Base-by-base conservation (phyloP, 2,888 invertebrate species). In the Dicycla oo region DNA sequence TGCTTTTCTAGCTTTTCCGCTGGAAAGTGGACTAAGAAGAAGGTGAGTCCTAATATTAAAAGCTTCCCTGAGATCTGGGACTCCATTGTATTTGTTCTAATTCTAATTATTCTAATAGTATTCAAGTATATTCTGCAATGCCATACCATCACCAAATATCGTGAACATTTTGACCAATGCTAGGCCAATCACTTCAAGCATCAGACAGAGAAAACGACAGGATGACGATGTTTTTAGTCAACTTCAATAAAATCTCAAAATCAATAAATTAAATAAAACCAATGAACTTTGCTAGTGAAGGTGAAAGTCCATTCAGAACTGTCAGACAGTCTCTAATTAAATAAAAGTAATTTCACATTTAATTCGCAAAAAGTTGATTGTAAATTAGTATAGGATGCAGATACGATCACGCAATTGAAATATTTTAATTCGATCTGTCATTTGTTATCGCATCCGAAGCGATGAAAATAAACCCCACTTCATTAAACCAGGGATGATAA, bases 401-500 rank as follows among this genome's bases (percentile, higher is more conserved):
- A 91, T 91, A 89, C 71, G 80, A 90, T 90, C 89, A 76, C 62
- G 79, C 75, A 78, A 79, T 83, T 85, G 82, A 86, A 84, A 87
- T 86, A 88, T 88, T 90, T 90, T 89, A 90, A 90, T 90, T 90
- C 83, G 76, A 85, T 71, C 86, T 88, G 89, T 89, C 88, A 83
- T 81, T 86, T 80, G 56, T 85, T 80, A 83, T 86, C 84, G 84
- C 67, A 75, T 71, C 57, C 70, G 74, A 79, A 75, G 80, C 73
- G 80, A 81, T 80, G 82, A 84, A 86, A 87, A 88, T 85, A 86
- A 84, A 85, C 82, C 78, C 78, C 75, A 77, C 62, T 86, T 82
- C 74, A 85, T 87, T 89, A 83, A 82, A 64, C 47, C 64, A 47
- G 62, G 58, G 40, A 10, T 71, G 88, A 90, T 89, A 88, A 86